A percentile compares a stretch with the other conserved stretches of the same genome.
Evolutionary conservation across 2,888 invertebrate species (phyloP).

Genomic region (Kuschelorhynchus macadamiae): DNA sequence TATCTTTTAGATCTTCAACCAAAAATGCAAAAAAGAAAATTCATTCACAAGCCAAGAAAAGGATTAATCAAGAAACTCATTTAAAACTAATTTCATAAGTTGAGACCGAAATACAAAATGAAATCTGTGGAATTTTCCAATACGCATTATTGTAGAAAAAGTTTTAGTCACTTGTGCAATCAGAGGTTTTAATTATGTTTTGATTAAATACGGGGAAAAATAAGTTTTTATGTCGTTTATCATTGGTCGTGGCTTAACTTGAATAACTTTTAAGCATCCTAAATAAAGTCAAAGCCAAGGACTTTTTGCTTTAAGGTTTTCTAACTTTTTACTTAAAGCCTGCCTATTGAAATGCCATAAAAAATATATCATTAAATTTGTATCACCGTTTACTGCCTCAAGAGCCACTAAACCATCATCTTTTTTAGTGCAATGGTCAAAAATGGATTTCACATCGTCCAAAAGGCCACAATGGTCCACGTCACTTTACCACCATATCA

Average conservation of each 20-base stretch:
- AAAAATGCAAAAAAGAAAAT: slow-evolving; percentile 21
- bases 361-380: too few relatives aligned
- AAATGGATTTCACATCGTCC: too few relatives aligned
- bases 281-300: too few relatives aligned
- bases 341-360: too few relatives aligned
- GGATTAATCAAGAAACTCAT: slow-evolving; percentile 52
- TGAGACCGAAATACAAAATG: slow-evolving; percentile 44
- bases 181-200: slow-evolving; percentile 43
- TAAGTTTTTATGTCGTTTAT: not conserved
- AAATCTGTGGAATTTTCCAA: slow-evolving; percentile 40
- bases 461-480: too few relatives aligned
- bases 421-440: too few relatives aligned
- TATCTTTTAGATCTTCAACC: slow-evolving; percentile 13
- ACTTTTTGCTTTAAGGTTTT: too few relatives aligned
- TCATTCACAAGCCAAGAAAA: slow-evolving; percentile 29
- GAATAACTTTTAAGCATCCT: not conserved
- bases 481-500: too few relatives aligned
- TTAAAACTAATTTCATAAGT: slow-evolving; percentile 52
- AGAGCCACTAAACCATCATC: too few relatives aligned
- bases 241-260: not conserved
- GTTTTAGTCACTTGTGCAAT: slow-evolving; percentile 29
- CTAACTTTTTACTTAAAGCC: too few relatives aligned
- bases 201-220: slow-evolving; percentile 15
- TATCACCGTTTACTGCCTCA: too few relatives aligned
- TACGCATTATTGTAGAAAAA: slow-evolving; percentile 43